Evolutionary conservation across 2,888 invertebrate genomes (phyloP), one percentile per base, ranked within the genome.

Genomic region (Heliconius charithonia): DNA sequence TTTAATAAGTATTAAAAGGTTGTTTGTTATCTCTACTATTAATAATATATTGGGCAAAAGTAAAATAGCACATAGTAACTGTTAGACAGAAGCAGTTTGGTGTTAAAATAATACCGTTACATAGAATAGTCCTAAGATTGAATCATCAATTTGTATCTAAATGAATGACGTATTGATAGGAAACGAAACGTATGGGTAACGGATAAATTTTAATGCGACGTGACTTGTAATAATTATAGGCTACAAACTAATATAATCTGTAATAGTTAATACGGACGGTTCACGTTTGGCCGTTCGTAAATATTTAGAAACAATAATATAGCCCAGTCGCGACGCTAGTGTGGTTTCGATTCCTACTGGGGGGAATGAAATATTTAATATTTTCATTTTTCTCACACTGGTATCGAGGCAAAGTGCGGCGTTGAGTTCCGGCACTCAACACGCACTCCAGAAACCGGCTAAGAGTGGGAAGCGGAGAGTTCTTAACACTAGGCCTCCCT

Each of bases 111-210:
- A 27, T 62, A 70, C 70, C 76, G 70, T 76, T 76, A 76, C 41
- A 70, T 25, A 51, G n/a, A 59, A 56, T 56, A 10, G 65, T 66
- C 25, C 13, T 27, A 29, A 51, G 19, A 51, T 71, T 32, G 70
- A 70, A 45, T 76, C 70, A 45, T 69, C 29, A 32, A 32, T 32
- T 32, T 19, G 10, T 22, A 45, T 62, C 25, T 6, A 45, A 76
- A 71, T 71, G 76, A 76, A 71, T 71, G 76, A 71, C 45, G 27
- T 76, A 76, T 70, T 71, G 70, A 71, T 70, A 27, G 67, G 37
- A 59, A 67, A 59, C 41, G 13, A 72, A 22, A 72, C n/a, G 70
- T 45, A 32, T 69, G 19, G n/a, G 29, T 63, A n/a, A 72, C 71
- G 29, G 56, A 72, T 72, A 13, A n/a, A 62, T 76, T 70, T 76